A percentile compares a stretch with the other conserved stretches of the same genome.
These are phyloP conservation scores for Ypsolopha scabrella DNA, from an alignment of 2,888 invertebrate species.

Conservation along the genomic window DNA sequence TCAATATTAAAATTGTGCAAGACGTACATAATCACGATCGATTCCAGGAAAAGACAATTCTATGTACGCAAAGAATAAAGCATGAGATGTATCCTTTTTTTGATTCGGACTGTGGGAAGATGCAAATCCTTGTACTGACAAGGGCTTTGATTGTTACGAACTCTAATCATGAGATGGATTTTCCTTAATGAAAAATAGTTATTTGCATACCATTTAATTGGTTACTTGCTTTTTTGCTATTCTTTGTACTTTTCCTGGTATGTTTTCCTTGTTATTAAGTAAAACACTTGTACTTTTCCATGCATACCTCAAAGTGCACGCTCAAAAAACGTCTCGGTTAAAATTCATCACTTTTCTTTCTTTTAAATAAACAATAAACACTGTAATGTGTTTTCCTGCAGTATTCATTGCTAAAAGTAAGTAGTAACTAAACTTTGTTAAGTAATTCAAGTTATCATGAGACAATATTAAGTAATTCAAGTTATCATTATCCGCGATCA, in stretches of 20 bases:
- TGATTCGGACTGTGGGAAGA: conserved; percentile 35
- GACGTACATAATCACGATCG: conserved; percentile 16
- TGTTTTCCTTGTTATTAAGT: neutral
- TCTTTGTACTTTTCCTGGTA: neutral
- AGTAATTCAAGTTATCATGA: too few species aligned
- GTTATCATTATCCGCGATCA: too few species aligned
- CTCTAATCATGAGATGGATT: conserved; percentile 25
- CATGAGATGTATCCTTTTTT: conserved; percentile 7
- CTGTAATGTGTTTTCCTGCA: too few species aligned
- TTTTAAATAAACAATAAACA: too few species aligned
- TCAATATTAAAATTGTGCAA: conserved; percentile 28
- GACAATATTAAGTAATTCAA: too few species aligned
- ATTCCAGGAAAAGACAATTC: conserved; percentile 41
- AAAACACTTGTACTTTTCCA: neutral
- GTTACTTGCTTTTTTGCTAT: conserved; percentile 9
- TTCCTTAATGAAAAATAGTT: conserved; percentile 20
- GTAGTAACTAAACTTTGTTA: too few species aligned
- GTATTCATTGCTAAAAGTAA: too few species aligned
- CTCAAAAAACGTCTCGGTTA: too few species aligned
- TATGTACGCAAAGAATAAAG: conserved; percentile 29
- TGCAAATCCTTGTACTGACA: conserved; percentile 50
- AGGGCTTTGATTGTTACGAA: conserved; percentile 33
- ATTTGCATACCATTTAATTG: conserved; percentile 6
- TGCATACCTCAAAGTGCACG: too few species aligned
- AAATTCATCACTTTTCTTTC: too few species aligned